A percentile compares a stretch with the other conserved stretches of the same genome.
phyloP scores from a whole-genome alignment of 64 coral and sea anemone genomes.

The Cladopsammia gracilis region DNA sequence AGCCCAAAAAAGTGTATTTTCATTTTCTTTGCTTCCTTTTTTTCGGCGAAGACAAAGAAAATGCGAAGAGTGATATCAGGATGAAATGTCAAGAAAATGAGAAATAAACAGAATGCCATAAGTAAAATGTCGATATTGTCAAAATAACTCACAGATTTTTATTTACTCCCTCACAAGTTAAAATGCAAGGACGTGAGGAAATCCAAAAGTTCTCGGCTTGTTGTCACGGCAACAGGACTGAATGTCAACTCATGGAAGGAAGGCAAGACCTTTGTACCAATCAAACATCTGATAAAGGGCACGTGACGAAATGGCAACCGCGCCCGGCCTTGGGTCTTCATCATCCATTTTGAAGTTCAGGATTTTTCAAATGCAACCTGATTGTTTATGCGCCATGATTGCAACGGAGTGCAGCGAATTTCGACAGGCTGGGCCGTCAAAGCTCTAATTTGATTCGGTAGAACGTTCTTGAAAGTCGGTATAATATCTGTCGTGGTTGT shows the following conservation, averaged over 20 bases:
- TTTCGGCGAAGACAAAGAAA: no score
- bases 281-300: slow-evolving; percentile 33
- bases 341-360: neutral
- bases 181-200: slow-evolving; percentile 8
- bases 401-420: slow-evolving; percentile 11
- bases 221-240: slow-evolving; percentile 12
- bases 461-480: neutral
- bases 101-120: neutral
- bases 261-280: slow-evolving; percentile 54
- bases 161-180: neutral
- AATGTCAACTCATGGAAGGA: slow-evolving; percentile 11
- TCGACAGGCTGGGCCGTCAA: neutral
- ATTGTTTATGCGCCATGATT: slow-evolving; percentile 33
- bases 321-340: neutral
- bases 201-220: slow-evolving; percentile 2
- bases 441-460: neutral
- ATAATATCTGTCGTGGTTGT: slow-evolving; percentile 13
- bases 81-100: neutral
- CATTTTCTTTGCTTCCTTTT: neutral
- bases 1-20: neutral
- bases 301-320: slow-evolving; percentile 46
- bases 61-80: neutral
- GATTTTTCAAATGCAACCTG: neutral
- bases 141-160: neutral
- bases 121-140: neutral